Evolutionary conservation across 1,140 invertebrate species (phyloP).

Genomic region (Drosophila sucinea): DNA sequence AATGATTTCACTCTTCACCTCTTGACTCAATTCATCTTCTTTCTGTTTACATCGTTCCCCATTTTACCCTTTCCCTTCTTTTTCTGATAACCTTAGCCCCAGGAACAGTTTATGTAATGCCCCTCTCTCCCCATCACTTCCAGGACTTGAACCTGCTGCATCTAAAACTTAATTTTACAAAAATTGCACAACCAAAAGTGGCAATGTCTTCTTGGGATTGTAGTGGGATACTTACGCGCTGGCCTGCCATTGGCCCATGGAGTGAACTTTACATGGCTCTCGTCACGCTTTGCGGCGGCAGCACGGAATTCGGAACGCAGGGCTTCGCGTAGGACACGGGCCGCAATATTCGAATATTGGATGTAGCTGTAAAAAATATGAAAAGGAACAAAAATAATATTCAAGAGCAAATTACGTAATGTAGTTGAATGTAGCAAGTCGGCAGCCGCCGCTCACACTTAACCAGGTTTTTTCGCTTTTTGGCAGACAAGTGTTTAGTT

Average conservation of each 20-base stretch:
- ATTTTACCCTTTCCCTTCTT: not conserved
- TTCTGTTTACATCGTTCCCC: not conserved
- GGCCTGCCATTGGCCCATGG: slow-evolving; percentile 94
- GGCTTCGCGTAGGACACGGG: slow-evolving; percentile 89
- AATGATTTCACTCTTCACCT: not conserved
- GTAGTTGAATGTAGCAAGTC: slow-evolving; percentile 45
- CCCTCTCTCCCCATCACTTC: not conserved
- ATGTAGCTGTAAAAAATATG: slow-evolving; percentile 89
- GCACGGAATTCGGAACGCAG: slow-evolving; percentile 89
- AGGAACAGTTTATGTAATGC: not conserved
- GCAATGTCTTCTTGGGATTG: not conserved
- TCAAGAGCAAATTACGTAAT: slow-evolving; percentile 65
- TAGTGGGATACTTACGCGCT: slow-evolving; percentile 87
- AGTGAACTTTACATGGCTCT: slow-evolving; percentile 90
- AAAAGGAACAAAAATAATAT: slow-evolving; percentile 14
- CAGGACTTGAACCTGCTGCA: not conserved
- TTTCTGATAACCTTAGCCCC: not conserved
- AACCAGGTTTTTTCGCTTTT: not conserved
- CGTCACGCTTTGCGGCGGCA: slow-evolving; percentile 90
- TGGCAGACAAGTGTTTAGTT: not conserved
- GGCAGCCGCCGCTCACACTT: not conserved
- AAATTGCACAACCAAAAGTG: slow-evolving; percentile 38
- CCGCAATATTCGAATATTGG: slow-evolving; percentile 95
- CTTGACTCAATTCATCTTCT: not conserved
- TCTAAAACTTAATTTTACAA: not conserved